phyloP scores from a whole-genome alignment of 2,888 invertebrate genomes.

The Diaperis boleti region DNA sequence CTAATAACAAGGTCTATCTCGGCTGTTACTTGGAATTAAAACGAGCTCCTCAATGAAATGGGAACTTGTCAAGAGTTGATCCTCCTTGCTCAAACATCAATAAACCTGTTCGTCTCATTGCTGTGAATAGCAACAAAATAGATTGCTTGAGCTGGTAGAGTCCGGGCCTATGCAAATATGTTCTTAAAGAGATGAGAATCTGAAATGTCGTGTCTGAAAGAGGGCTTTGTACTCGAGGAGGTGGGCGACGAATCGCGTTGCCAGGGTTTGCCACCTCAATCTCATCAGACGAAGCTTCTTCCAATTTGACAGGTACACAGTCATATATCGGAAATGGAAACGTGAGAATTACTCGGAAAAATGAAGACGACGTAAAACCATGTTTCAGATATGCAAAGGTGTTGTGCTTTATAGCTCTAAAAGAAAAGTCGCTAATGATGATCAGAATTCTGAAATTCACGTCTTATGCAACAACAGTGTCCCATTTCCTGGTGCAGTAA shows the following conservation, averaged over 20 bases:
- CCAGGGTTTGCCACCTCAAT: no score
- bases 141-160: slow-evolving; percentile 5
- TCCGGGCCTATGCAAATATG: slow-evolving; percentile 24
- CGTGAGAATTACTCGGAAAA: no score
- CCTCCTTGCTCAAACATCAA: neutral
- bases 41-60: neutral
- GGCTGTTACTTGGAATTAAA: neutral
- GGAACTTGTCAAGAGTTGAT: neutral
- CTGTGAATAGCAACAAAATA: slow-evolving; percentile 12
- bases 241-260: no score
- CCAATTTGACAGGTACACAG: neutral
- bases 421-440: no score
- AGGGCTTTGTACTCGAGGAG: slow-evolving; percentile 7
- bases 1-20: no score
- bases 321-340: no score
- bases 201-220: slow-evolving; percentile 27
- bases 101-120: slow-evolving; percentile 17
- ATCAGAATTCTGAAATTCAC: no score
- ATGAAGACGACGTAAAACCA: no score
- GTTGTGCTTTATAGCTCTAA: no score
- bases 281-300: neutral
- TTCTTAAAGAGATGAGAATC: slow-evolving; percentile 20
- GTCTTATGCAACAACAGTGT: no score
- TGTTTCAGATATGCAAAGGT: no score
- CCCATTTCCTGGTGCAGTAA: no score